Conservation (phyloP, 2,888 invertebrate genomes). For the Stratiomys singularior region DNA sequence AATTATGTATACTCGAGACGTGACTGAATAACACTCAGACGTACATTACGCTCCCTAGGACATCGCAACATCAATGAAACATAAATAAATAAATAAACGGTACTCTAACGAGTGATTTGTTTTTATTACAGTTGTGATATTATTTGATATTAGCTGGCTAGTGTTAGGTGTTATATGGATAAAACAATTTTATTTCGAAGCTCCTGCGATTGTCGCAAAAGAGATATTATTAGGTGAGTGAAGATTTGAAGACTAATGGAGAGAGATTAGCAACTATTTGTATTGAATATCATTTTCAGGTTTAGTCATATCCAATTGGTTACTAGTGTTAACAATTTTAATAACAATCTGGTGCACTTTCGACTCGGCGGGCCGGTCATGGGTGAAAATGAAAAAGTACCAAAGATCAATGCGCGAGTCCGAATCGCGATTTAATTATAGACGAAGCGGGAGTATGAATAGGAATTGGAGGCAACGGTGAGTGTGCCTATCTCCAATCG, state of each 20-base stretch:
- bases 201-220: slow-evolving; percentile 75
- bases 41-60: not conserved
- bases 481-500: not conserved
- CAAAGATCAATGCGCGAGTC: slow-evolving; percentile 83
- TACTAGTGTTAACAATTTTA: slow-evolving; percentile 76
- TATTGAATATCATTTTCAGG: slow-evolving; percentile 67
- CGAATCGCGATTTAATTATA: slow-evolving; percentile 79
- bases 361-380: slow-evolving; percentile 86
- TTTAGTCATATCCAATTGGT: slow-evolving; percentile 82
- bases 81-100: not conserved
- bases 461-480: slow-evolving; percentile 87
- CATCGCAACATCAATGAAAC: not conserved
- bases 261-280: not conserved
- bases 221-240: slow-evolving; percentile 78
- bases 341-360: slow-evolving; percentile 88
- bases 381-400: slow-evolving; percentile 91
- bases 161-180: slow-evolving; percentile 80
- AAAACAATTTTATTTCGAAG: slow-evolving; percentile 73
- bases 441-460: slow-evolving; percentile 79
- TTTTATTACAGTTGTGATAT: slow-evolving; percentile 73
- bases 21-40: not conserved
- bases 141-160: slow-evolving; percentile 80
- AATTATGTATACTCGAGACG: slow-evolving; percentile 17
- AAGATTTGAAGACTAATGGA: not conserved
- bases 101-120: slow-evolving; percentile 22